phyloP scores from a whole-genome alignment of 1,140 invertebrate genomes.

The Aporrectodea caliginosa region DNA sequence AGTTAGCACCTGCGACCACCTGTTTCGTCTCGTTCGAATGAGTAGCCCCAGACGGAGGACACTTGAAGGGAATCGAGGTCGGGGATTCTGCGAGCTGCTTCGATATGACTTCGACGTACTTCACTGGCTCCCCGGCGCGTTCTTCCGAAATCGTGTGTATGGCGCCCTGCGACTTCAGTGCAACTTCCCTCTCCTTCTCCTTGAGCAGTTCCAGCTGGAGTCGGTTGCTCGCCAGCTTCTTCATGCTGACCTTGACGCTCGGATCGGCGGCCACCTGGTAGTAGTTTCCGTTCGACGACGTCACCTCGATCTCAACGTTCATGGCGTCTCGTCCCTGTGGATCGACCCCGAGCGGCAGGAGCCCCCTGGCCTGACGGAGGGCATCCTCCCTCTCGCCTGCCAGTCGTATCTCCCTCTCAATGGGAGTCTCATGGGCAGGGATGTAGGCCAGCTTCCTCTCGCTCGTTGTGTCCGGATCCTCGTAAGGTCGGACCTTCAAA shows the following conservation, averaged over 20 bases:
- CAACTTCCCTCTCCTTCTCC: constrained; percentile 53
- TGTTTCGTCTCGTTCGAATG: too few relatives aligned
- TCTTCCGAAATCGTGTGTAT: constrained; percentile 55
- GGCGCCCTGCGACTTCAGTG: constrained; percentile 49
- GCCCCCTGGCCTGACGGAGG: constrained; percentile 52
- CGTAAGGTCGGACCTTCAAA: background rate
- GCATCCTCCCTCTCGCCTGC: constrained; percentile 60
- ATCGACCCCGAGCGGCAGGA: constrained; percentile 14
- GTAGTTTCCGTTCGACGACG: background rate
- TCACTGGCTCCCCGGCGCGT: constrained; percentile 39
- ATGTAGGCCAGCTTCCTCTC: background rate
- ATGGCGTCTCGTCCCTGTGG: background rate
- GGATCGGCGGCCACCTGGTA: constrained; percentile 35
- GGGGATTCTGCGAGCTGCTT: background rate
- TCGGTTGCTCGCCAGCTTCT: constrained; percentile 48
- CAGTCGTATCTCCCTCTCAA: constrained; percentile 61
- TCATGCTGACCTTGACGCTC: constrained; percentile 38
- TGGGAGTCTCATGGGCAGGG: constrained; percentile 57
- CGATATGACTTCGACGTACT: background rate
- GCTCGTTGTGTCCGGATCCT: background rate
- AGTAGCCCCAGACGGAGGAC: background rate
- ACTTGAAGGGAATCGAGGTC: too few relatives aligned
- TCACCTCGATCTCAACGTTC: background rate
- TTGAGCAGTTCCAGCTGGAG: constrained; percentile 58
- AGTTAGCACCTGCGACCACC: background rate